Percentiles rank a stretch among this genome's conserved stretches.
phyloP scores from a whole-genome alignment of 2,888 invertebrate species.

The Rotaria socialis region DNA sequence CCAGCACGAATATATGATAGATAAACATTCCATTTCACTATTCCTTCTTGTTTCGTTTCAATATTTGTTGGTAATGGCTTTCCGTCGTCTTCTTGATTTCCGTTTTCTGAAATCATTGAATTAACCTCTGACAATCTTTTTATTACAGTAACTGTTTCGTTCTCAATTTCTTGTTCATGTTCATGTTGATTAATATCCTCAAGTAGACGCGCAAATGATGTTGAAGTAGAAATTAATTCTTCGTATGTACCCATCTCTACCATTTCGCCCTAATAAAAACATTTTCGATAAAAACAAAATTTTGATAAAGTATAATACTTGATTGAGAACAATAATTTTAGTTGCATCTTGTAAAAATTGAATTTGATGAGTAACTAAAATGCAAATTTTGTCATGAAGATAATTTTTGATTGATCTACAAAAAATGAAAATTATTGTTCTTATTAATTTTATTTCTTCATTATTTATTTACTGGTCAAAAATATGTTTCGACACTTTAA shows the following conservation, averaged over 20 bases:
- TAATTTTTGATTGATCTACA: constrained; percentile 50
- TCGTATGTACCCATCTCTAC: not conserved
- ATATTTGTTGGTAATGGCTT: not conserved
- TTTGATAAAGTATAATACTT: not conserved
- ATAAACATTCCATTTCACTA: constrained; percentile 66
- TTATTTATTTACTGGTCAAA: constrained; percentile 68
- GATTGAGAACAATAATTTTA: constrained; percentile 59
- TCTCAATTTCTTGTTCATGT: not conserved
- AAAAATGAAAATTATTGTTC: too few species aligned
- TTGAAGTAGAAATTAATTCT: not conserved
- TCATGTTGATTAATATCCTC: constrained; percentile 24
- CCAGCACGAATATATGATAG: constrained; percentile 70
- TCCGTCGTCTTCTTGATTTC: not conserved
- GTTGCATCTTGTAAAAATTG: constrained; percentile 66
- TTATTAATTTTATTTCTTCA: too few species aligned
- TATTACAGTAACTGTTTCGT: not conserved
- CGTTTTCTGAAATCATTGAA: not conserved
- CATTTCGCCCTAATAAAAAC: not conserved
- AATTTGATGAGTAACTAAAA: constrained; percentile 77
- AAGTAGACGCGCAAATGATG: not conserved
- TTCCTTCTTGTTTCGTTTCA: constrained; percentile 60
- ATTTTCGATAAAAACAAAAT: not conserved
- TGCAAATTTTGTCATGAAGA: constrained; percentile 69
- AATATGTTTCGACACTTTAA: constrained; percentile 79
- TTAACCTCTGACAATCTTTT: not conserved